A percentile compares a stretch with the other conserved stretches of the same genome.
phyloP scores from a whole-genome alignment of 2,113 vertebrate genomes.

The Pandion haliaetus region DNA sequence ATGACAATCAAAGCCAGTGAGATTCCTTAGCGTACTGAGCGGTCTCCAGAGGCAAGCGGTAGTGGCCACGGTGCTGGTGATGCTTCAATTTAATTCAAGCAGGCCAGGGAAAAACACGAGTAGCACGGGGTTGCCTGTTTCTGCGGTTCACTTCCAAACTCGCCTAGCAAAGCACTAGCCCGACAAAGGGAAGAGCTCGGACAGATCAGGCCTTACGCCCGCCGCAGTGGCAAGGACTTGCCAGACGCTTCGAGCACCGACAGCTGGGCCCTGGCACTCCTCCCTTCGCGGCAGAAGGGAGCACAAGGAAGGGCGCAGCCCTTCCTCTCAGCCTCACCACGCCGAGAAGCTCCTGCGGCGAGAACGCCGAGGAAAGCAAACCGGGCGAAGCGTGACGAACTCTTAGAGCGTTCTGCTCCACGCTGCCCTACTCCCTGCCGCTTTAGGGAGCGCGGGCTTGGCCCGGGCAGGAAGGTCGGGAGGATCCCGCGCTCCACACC shows the following conservation, averaged over 20 bases:
- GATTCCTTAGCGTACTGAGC: rapidly evolving
- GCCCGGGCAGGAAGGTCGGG: too few species aligned
- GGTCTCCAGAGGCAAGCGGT: neutral
- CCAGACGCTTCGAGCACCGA: neutral
- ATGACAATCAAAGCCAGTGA: rapidly evolving
- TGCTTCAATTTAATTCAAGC: rapidly evolving
- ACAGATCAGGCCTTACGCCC: rapidly evolving
- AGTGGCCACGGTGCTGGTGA: rapidly evolving
- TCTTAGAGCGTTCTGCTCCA: too few species aligned
- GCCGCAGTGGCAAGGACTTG: too few species aligned
- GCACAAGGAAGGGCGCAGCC: rapidly evolving
- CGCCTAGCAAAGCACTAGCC: rapidly evolving
- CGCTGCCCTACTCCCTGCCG: too few species aligned
- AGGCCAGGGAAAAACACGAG: rapidly evolving
- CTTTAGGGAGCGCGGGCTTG: too few species aligned
- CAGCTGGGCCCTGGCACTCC: rapidly evolving
- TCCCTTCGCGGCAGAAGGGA: rapidly evolving
- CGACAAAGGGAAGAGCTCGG: too few species aligned
- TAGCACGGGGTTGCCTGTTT: rapidly evolving
- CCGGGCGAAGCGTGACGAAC: too few species aligned
- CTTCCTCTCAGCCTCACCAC: neutral
- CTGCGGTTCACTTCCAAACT: rapidly evolving
- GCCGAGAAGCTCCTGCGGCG: too few species aligned
- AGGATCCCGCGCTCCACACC: too few species aligned
- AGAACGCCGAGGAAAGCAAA: too few species aligned